phyloP scores from a whole-genome alignment of 2,888 invertebrate genomes.

The Gonocerus acuteangulatus region DNA sequence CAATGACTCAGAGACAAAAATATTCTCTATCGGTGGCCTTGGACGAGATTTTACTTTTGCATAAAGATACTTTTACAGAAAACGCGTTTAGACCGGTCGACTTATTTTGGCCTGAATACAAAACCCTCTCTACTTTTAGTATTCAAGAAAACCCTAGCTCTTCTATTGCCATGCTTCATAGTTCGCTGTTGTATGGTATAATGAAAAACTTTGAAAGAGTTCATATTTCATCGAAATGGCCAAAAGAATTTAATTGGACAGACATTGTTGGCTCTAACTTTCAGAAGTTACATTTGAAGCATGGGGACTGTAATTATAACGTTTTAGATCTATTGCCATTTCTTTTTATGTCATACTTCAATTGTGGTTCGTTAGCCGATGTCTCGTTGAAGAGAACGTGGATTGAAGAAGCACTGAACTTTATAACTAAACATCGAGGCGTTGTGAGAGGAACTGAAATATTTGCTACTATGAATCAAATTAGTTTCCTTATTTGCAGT shows the following conservation, averaged over 20 bases:
- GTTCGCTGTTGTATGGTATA: conserved; percentile 19
- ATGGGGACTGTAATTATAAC: conserved; percentile 12
- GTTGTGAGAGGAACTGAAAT: conserved; percentile 1
- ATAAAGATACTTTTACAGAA: conserved; percentile 40
- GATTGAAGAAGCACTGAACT: conserved; percentile 14
- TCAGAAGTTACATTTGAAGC: neutral
- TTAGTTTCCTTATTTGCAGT: too few relatives aligned
- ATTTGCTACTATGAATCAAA: conserved; percentile 3
- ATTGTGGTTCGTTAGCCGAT: conserved; percentile 23
- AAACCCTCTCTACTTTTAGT: conserved; percentile 45
- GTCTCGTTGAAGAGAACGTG: conserved; percentile 16
- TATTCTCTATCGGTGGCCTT: conserved; percentile 49
- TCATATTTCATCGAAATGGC: conserved; percentile 5
- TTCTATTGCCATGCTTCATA: conserved; percentile 47
- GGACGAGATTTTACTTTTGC: conserved; percentile 46
- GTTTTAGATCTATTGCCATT: conserved; percentile 29
- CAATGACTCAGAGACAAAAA: conserved; percentile 44
- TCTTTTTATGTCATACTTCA: conserved; percentile 28
- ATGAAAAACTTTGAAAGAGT: conserved; percentile 18
- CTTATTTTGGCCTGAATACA: conserved; percentile 40
- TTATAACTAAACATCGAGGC: neutral
- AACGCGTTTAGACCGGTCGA: conserved; percentile 28
- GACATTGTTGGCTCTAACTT: conserved; percentile 24
- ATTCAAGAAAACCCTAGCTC: conserved; percentile 49
- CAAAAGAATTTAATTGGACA: neutral